Evolutionary conservation across 2,888 invertebrate genomes (phyloP), one percentile per base, ranked within the genome.

Genomic region (Autographa gamma): DNA sequence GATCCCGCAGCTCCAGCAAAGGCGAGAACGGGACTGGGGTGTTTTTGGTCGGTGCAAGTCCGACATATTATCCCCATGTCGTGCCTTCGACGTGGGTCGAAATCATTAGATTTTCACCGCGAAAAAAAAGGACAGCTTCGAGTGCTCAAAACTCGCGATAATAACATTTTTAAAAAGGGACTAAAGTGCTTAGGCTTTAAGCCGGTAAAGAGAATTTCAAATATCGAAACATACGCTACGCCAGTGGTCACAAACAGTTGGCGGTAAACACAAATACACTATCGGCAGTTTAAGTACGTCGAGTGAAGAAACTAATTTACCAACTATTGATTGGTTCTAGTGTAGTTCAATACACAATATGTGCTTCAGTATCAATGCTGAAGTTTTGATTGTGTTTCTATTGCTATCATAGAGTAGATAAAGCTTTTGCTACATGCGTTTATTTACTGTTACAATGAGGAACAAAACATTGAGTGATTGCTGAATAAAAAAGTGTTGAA

Each of bases 281-380:
- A 25, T 25, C 25, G 25, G 4, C 54, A n/a, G n/a, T 48, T 48
- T 56, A 56, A 56, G 54, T 9, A 16, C 19, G 41, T 61, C 56
- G 54, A 63, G 19, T 60, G 75, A 63, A 79, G 75, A 76, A 85
- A 84, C 83, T 83, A 81, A 84, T 85, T 79, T 80, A 14, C 72
- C 32, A 83, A 85, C 83, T 83, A 76, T 82, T 86, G 81, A 87
- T 87, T 79, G 77, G 80, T 82, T 83, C 54, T 69, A 74, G 71
- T 77, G 67, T 66, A 78, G 77, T 82, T 58, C 41, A 59, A 67
- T 77, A 66, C 25, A 78, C n/a, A 58, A 25, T 61, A 63, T 60
- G 67, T 68, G 34, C 58, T 56, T 32, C 52, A 52, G 48, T 48
- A 14, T 65, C 71, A 74, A 66, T 60, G 74, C 48, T 69, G 76